phyloP scores from a whole-genome alignment of 2,888 invertebrate genomes.

The Ecdyonurus torrentis region DNA sequence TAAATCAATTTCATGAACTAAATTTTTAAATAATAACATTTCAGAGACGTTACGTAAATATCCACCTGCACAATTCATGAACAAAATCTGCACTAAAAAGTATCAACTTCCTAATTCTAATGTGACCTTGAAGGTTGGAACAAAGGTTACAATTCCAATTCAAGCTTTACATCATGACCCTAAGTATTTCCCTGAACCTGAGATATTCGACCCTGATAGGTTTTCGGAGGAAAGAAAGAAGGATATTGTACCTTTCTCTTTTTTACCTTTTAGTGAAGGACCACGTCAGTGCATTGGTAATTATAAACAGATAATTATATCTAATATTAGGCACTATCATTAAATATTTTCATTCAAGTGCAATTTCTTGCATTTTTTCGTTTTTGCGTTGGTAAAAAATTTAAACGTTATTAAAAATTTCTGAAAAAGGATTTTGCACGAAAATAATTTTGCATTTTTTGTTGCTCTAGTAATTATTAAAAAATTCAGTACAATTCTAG shows the following conservation, averaged over 20 bases:
- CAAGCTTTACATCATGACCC: constrained; percentile 9
- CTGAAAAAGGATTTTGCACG: too few relatives aligned
- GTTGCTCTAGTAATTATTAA: too few relatives aligned
- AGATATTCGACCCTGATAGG: constrained; percentile 7
- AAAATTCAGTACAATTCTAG: too few relatives aligned
- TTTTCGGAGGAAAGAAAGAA: constrained; percentile 3
- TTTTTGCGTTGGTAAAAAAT: too few relatives aligned
- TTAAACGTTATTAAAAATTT: too few relatives aligned
- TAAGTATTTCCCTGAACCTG: constrained; percentile 7
- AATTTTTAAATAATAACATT: neutral
- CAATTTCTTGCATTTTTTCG: too few relatives aligned
- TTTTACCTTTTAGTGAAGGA: constrained; percentile 6
- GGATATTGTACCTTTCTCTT: neutral
- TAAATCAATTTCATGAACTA: neutral
- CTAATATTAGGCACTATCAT: too few relatives aligned
- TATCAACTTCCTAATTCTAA: constrained; percentile 1
- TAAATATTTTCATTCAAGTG: too few relatives aligned
- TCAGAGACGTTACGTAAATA: constrained; percentile 9
- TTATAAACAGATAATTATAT: too few relatives aligned
- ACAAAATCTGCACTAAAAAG: constrained; percentile 2
- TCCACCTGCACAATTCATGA: constrained; percentile 7
- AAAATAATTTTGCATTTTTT: too few relatives aligned
- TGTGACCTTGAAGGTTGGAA: constrained; percentile 5
- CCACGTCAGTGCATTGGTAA: constrained; percentile 8
- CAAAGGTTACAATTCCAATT: constrained; percentile 3